phyloP scores from a whole-genome alignment of 2,797 vertebrate species.

The Telmatherina bonti region DNA sequence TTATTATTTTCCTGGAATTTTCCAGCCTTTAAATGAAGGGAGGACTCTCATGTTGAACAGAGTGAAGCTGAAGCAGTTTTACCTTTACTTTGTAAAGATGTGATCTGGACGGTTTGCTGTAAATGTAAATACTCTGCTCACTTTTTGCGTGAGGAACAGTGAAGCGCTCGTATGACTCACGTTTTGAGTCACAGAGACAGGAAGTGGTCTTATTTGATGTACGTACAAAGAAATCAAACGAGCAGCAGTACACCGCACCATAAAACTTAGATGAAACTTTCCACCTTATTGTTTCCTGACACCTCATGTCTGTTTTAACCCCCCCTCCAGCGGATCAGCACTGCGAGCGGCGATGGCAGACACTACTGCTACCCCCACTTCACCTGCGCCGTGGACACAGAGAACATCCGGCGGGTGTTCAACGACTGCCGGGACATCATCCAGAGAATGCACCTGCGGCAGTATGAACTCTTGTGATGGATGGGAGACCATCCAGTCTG shows the following conservation, averaged over 20 bases:
- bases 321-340: slow-evolving; percentile 93
- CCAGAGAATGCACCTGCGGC: slow-evolving; percentile 98
- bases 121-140: neutral
- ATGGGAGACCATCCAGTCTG: slow-evolving; percentile 84
- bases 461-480: slow-evolving; percentile 99
- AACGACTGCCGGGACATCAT: slow-evolving; percentile 99
- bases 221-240: no score
- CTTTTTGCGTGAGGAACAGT: neutral
- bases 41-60: no score
- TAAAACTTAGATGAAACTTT: neutral
- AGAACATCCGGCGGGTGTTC: slow-evolving; percentile 98
- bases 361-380: slow-evolving; percentile 99
- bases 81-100: no score
- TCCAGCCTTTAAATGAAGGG: no score
- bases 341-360: slow-evolving; percentile 93
- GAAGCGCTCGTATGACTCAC: slow-evolving; percentile 5
- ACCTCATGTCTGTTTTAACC: neutral
- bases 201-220: neutral
- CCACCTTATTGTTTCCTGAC: neutral
- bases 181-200: slow-evolving; percentile 13
- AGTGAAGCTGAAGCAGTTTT: neutral
- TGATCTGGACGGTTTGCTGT: no score
- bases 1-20: no score
- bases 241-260: neutral
- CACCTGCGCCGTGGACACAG: slow-evolving; percentile 97